These are phyloP conservation scores for Perdix hodgsoniae DNA, from an alignment of 2,797 vertebrate species.

Conservation along the genomic window DNA sequence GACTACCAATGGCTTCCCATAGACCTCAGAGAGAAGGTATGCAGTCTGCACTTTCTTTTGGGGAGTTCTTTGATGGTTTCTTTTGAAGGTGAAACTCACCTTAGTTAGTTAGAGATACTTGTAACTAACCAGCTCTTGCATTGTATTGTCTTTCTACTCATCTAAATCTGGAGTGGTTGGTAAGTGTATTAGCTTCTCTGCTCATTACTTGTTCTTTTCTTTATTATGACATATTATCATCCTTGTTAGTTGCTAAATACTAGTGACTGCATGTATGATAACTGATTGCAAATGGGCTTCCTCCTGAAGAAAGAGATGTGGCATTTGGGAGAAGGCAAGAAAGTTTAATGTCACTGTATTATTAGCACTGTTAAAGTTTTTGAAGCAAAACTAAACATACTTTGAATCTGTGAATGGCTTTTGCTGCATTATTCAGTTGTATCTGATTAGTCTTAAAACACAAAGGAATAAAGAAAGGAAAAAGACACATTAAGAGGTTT, in stretches of 20 bases:
- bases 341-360: background rate
- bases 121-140: background rate
- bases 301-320: background rate
- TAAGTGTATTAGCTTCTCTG: slow-evolving; percentile 5
- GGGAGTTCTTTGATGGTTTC: background rate
- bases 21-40: slow-evolving; percentile 83
- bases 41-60: background rate
- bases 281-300: background rate
- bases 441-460: background rate
- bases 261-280: background rate
- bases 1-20: slow-evolving; percentile 74
- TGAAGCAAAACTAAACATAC: background rate
- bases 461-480: background rate
- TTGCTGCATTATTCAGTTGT: background rate
- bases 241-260: background rate
- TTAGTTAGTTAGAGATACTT: background rate
- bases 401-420: background rate
- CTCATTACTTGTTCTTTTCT: background rate
- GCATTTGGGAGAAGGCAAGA: background rate
- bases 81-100: background rate
- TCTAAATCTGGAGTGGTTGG: background rate
- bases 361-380: background rate
- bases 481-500: background rate
- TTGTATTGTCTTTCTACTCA: background rate
- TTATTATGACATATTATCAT: background rate